phyloP scores from a whole-genome alignment of 2,797 vertebrate species.

The Malacoraja senta region DNA sequence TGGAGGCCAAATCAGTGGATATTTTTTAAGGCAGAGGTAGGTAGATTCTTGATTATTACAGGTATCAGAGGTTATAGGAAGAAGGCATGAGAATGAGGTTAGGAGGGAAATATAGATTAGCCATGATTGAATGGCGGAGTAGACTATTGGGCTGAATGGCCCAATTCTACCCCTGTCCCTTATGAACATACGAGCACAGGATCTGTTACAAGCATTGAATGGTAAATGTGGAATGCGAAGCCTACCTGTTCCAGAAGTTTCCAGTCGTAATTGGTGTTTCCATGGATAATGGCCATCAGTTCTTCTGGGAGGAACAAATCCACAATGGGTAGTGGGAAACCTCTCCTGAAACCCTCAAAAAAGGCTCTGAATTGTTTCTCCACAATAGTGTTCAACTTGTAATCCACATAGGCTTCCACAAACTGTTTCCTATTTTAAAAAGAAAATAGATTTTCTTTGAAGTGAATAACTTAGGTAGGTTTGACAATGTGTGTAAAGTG shows the following conservation, averaged over 20 bases:
- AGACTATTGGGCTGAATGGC: too few species aligned
- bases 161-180: too few species aligned
- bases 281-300: slow-evolving; percentile 50
- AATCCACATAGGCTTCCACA: slow-evolving; percentile 57
- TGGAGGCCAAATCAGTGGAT: too few species aligned
- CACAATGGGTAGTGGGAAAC: slow-evolving; percentile 49
- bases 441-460: neutral
- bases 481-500: neutral
- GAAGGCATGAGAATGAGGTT: too few species aligned
- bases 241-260: slow-evolving; percentile 52
- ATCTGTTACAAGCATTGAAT: too few species aligned
- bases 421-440: slow-evolving; percentile 53
- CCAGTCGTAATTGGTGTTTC: slow-evolving; percentile 50
- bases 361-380: slow-evolving; percentile 51
- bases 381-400: slow-evolving; percentile 50
- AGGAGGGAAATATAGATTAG: too few species aligned
- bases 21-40: too few species aligned
- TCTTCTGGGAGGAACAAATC: slow-evolving; percentile 54
- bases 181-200: too few species aligned
- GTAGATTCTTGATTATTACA: too few species aligned
- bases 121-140: too few species aligned
- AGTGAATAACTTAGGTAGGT: neutral
- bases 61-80: too few species aligned
- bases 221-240: neutral
- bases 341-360: slow-evolving; percentile 48